A percentile compares a stretch with the other conserved stretches of the same genome.
Conservation (phyloP, 2,113 vertebrate species). For the Balaeniceps rex region DNA sequence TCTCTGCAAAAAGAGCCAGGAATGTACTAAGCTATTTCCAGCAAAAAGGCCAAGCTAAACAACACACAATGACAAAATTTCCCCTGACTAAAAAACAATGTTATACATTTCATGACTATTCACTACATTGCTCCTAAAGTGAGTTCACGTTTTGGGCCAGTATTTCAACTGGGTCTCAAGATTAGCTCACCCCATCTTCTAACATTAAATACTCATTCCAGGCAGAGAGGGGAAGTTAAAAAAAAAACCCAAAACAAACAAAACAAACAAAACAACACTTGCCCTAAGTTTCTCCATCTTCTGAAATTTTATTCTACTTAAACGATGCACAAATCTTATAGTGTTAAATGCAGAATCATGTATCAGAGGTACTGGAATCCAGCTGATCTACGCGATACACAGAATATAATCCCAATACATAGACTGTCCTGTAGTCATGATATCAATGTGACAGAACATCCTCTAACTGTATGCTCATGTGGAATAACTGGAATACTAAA, state of each 20-base stretch:
- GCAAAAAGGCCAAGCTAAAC: slow-evolving; percentile 52
- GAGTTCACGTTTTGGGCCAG: slow-evolving; percentile 6
- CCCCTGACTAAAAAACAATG: neutral
- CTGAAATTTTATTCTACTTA: neutral
- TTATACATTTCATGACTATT: slow-evolving; percentile 3
- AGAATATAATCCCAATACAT: neutral
- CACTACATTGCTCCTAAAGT: neutral
- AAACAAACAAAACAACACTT: no score
- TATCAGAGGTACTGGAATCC: neutral
- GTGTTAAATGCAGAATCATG: neutral
- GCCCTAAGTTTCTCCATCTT: neutral
- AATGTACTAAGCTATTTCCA: slow-evolving; percentile 21
- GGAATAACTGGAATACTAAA: neutral
- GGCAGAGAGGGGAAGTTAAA: neutral
- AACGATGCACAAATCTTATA: neutral
- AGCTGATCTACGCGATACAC: neutral
- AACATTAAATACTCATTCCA: neutral
- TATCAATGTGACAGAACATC: neutral
- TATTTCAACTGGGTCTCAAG: slow-evolving; percentile 5
- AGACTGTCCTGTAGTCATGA: neutral
- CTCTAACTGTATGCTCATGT: neutral
- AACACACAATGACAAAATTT: neutral
- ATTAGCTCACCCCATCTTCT: slow-evolving; percentile 7
- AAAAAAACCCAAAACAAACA: neutral
- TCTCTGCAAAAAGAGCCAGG: slow-evolving; percentile 6